Conservation (phyloP, 2,888 invertebrate species). For the Clanis bilineata region DNA sequence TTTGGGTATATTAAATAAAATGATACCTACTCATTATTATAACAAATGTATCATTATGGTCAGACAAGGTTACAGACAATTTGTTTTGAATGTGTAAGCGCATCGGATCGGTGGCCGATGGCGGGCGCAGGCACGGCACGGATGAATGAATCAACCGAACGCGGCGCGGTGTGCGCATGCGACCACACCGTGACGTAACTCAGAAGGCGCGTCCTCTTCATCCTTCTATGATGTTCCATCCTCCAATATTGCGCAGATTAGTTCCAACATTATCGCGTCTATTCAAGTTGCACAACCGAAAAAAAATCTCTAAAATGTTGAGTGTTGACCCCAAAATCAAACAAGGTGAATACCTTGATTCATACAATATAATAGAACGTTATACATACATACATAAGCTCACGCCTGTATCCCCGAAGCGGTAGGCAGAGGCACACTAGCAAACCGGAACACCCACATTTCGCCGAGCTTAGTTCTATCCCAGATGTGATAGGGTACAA, state of each 20-base stretch:
- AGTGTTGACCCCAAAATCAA: no score
- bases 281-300: no score
- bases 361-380: no score
- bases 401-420: no score
- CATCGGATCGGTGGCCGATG: conserved; percentile 33
- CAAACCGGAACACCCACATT: no score
- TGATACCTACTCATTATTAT: neutral
- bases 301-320: no score
- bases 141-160: conserved; percentile 60
- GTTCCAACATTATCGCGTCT: neutral
- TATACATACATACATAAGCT: no score
- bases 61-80: conserved; percentile 52
- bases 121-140: conserved; percentile 44
- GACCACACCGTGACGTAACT: conserved; percentile 59
- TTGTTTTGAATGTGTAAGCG: conserved; percentile 62
- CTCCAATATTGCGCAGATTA: conserved; percentile 27
- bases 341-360: no score
- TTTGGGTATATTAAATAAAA: neutral
- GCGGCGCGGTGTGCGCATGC: neutral
- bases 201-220: conserved; percentile 55
- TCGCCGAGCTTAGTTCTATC: no score
- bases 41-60: conserved; percentile 39
- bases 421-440: no score
- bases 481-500: no score
- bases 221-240: conserved; percentile 30